phyloP scores from a whole-genome alignment of 1,140 invertebrate genomes.

The Myzus persicae region DNA sequence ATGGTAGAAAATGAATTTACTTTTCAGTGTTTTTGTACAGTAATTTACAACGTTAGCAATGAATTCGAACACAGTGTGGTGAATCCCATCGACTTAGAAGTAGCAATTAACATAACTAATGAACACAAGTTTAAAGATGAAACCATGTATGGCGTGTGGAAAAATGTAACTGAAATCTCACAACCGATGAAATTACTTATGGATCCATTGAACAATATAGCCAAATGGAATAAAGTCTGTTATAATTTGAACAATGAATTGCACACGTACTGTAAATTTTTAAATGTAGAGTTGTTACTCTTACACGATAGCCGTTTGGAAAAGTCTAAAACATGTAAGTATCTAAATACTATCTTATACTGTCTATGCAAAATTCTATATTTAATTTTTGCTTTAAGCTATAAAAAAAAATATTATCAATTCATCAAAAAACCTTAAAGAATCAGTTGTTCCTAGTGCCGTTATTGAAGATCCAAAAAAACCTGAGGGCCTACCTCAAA shows the following conservation, averaged over 20 bases:
- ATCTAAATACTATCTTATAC: too few relatives aligned
- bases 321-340: constrained; percentile 13
- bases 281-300: constrained; percentile 33
- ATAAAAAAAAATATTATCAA: neutral
- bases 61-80: neutral
- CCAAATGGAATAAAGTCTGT: neutral
- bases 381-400: neutral
- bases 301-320: neutral
- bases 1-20: neutral
- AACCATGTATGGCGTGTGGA: neutral
- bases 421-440: neutral
- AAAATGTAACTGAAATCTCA: neutral
- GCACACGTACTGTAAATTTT: neutral
- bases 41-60: constrained; percentile 1
- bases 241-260: neutral
- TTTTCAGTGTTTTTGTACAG: neutral
- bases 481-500: neutral
- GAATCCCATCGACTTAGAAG: neutral
- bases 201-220: neutral
- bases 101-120: neutral
- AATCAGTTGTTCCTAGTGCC: neutral
- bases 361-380: neutral
- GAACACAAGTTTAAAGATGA: neutral
- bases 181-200: constrained; percentile 25
- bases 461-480: neutral